Base-by-base conservation (phyloP, 2,797 vertebrate genomes). In the Clarias pachynema region DNA sequence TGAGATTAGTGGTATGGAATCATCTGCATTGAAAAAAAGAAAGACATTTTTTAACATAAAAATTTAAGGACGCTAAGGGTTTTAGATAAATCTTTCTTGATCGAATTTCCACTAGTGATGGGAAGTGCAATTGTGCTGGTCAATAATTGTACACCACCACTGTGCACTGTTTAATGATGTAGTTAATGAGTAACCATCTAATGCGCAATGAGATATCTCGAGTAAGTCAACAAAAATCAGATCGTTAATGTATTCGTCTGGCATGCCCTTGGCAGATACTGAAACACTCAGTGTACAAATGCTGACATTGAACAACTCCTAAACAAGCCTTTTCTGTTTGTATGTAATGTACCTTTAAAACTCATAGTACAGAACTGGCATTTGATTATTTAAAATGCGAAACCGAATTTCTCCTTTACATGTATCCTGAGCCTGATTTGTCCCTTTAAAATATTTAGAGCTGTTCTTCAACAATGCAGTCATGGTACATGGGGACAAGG, bases 171-270 rank as follows among this genome's bases (percentile, higher is more conserved):
- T 93, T 93, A 89, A 88, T 83, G 68, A 92, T 31, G 29, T 90
- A 85, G 92, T 91, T 88, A 92, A 88, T 93, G 31, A 94, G 94
- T 95, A 91, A 93, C 91, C 16, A 62, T n/a, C 34, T 44, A 53
- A 34, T 1, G 65, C 59, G n/a, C 69, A 65, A 65, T 85, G 59
- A 85, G 40, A 79, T 86, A 72, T 84, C 29, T 66, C 60, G 62
- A 29, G 69, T 59, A 62, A 29, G 53, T 70, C 57, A 87, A 85
- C 72, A 62, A 89, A 89, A 90, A 53, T 69, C 12, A 44, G 49
- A 82, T 70, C 8, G 85, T 70, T 80, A 15, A 68, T 75, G 73
- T 68, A 14, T 15, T 84, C 26, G 40, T 62, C 9, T 68, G 34
- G 60, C 72, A 53, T 16, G n/a, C 7, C 0, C n/a, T 74, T 74